These are phyloP conservation scores for Ceratosolen fusciceps DNA, from an alignment of 1,140 invertebrate genomes.

Conservation along the genomic window DNA sequence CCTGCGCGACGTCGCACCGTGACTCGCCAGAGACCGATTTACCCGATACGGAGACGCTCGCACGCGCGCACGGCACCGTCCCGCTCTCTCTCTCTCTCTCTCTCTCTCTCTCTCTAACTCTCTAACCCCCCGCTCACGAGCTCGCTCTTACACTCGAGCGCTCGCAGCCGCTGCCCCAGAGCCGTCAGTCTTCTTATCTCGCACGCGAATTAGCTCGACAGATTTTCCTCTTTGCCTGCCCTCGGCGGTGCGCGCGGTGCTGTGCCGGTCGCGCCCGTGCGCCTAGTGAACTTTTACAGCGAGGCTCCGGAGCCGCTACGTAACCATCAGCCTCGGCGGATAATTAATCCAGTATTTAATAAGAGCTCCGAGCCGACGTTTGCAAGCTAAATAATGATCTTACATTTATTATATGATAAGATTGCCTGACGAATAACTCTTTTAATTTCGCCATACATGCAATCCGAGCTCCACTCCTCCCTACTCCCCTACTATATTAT, in stretches of 20 bases:
- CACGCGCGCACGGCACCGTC: constrained; percentile 10
- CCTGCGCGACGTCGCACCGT: constrained; percentile 50
- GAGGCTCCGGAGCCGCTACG: not conserved
- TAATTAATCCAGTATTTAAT: constrained; percentile 28
- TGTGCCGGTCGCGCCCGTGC: too few species aligned
- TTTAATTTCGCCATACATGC: constrained; percentile 39
- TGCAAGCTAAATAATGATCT: constrained; percentile 37
- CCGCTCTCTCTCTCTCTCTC: not conserved
- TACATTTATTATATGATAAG: constrained; percentile 45
- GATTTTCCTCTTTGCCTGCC: constrained; percentile 61
- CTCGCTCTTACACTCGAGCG: too few species aligned
- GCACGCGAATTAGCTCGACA: constrained; percentile 71
- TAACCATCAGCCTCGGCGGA: not conserved
- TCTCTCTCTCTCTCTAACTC: constrained; percentile 37
- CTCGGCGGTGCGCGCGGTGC: not conserved
- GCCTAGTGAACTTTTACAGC: not conserved
- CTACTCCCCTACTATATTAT: not conserved
- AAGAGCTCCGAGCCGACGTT: constrained; percentile 15
- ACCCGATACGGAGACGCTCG: constrained; percentile 61
- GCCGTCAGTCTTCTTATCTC: too few species aligned
- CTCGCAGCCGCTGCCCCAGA: too few species aligned
- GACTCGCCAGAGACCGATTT: constrained; percentile 67
- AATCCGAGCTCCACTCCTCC: constrained; percentile 10
- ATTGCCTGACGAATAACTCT: constrained; percentile 37
- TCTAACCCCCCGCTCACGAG: constrained; percentile 45